Percentiles rank a stretch among this genome's conserved stretches.
Evolutionary conservation across 2,113 vertebrate genomes (phyloP).

Genomic region (Phasianus colchicus): DNA sequence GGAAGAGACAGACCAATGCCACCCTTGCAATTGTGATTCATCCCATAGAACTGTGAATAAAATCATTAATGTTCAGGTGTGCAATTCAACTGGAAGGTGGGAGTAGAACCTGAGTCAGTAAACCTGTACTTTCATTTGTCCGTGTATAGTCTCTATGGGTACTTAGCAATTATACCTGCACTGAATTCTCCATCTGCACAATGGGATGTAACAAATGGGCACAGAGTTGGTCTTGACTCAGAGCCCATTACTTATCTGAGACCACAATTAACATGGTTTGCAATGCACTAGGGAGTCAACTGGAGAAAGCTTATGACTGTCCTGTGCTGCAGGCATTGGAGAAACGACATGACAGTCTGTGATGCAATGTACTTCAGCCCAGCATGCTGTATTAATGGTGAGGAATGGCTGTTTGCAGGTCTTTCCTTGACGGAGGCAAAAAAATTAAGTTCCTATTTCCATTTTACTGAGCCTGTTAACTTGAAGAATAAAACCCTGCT

Average conservation of each 20-base stretch:
- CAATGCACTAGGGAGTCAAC: background rate
- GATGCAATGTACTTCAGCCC: background rate
- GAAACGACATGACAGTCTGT: background rate
- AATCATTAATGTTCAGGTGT: background rate
- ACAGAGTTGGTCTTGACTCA: background rate
- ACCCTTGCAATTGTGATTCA: background rate
- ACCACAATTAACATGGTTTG: background rate
- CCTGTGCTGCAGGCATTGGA: background rate
- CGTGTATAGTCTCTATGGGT: background rate
- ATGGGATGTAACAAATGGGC: background rate
- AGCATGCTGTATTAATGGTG: background rate
- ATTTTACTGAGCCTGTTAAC: conserved; percentile 83
- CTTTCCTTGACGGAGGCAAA: conserved; percentile 83
- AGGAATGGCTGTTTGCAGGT: conserved; percentile 77
- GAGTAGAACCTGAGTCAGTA: conserved; percentile 23
- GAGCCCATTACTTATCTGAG: background rate
- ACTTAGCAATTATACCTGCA: background rate
- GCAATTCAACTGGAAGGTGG: conserved; percentile 10
- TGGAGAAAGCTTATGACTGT: background rate
- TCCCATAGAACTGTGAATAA: background rate
- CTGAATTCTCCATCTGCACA: background rate
- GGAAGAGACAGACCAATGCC: background rate
- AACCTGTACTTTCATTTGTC: background rate
- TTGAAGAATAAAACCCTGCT: conserved; percentile 86
- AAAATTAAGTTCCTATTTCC: conserved; percentile 89